Conservation (phyloP, 2,888 invertebrate species). For the Leptura quadrifasciata region DNA sequence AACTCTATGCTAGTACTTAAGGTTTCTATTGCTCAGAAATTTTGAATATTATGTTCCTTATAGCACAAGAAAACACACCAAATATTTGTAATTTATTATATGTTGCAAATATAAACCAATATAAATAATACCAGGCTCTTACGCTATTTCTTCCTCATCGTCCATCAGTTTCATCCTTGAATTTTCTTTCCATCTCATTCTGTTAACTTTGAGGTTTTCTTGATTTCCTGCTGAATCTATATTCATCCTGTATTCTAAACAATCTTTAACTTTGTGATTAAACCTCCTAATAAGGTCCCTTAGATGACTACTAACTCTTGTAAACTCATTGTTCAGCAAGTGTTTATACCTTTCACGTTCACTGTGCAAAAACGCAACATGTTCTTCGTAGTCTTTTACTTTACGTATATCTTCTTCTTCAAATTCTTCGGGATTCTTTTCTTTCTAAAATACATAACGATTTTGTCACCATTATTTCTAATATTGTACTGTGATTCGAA, state of each 20-base stretch:
- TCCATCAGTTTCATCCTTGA: slow-evolving; percentile 71
- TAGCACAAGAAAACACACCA: too few species aligned
- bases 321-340: slow-evolving; percentile 84
- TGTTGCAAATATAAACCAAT: too few species aligned
- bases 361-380: slow-evolving; percentile 79
- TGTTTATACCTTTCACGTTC: slow-evolving; percentile 87
- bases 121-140: slow-evolving; percentile 56
- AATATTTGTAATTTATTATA: too few species aligned
- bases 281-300: slow-evolving; percentile 80
- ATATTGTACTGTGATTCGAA: too few species aligned
- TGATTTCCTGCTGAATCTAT: slow-evolving; percentile 85
- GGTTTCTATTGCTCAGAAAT: too few species aligned
- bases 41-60: too few species aligned
- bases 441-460: slow-evolving; percentile 72
- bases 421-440: slow-evolving; percentile 83
- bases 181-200: slow-evolving; percentile 68
- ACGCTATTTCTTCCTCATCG: slow-evolving; percentile 75
- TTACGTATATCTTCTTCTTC: slow-evolving; percentile 83
- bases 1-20: too few species aligned
- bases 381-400: slow-evolving; percentile 84
- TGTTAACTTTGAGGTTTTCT: slow-evolving; percentile 77
- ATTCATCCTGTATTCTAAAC: slow-evolving; percentile 77
- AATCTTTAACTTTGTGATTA: slow-evolving; percentile 77
- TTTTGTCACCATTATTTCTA: too few species aligned
- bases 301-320: slow-evolving; percentile 77